Conservation (phyloP, 2,797 vertebrate species). For the Pteropus rufus region DNA sequence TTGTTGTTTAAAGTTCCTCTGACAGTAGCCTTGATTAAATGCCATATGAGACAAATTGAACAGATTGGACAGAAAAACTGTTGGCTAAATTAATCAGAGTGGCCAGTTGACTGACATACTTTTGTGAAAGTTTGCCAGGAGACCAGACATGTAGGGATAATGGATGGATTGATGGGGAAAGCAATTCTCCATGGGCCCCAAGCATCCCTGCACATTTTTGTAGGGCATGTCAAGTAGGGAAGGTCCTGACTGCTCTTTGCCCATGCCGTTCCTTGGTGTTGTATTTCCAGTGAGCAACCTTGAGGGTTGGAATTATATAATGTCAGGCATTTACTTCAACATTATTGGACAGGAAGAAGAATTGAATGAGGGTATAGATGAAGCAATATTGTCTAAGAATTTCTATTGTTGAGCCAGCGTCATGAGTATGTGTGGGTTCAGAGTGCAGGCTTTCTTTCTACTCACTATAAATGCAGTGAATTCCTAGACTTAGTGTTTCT, state of each 20-base stretch:
- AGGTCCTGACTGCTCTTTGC: background rate
- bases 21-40: background rate
- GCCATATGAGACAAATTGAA: background rate
- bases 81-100: background rate
- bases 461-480: background rate
- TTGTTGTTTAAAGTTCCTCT: background rate
- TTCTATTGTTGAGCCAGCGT: background rate
- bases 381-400: background rate
- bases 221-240: background rate
- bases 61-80: background rate
- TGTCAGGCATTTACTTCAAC: background rate
- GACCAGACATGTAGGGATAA: background rate
- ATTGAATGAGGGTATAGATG: background rate
- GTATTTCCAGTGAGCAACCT: background rate
- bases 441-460: background rate
- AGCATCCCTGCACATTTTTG: background rate
- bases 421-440: background rate
- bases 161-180: background rate
- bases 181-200: background rate
- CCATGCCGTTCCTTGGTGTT: background rate
- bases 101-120: background rate
- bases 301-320: background rate
- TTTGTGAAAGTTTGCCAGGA: background rate
- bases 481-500: background rate
- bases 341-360: background rate